A percentile compares a stretch with the other conserved stretches of the same genome.
These are phyloP conservation scores for Orycteropus afer DNA, from an alignment of 2,113 vertebrate species.

Conservation along the genomic window DNA sequence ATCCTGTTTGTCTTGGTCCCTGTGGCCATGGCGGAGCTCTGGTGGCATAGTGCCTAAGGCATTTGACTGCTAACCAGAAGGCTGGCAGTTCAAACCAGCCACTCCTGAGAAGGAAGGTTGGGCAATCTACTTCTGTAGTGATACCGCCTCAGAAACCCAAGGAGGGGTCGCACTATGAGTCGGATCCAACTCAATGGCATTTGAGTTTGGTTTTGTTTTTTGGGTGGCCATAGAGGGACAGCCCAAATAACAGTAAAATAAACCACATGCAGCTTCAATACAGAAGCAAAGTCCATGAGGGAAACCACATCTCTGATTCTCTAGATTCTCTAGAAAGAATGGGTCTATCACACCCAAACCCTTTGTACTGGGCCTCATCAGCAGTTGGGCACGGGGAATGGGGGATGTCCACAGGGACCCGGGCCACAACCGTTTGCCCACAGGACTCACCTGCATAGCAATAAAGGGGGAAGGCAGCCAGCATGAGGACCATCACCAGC, in stretches of 20 bases:
- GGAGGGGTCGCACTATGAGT: no score
- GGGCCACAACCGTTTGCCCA: neutral
- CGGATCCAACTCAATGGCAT: no score
- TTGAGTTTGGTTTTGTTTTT: no score
- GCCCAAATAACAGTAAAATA: neutral
- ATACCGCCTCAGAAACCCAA: no score
- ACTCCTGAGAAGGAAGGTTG: no score
- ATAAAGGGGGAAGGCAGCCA: conserved; percentile 16
- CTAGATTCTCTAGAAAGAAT: neutral
- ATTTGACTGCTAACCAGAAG: no score
- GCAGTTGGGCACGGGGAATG: neutral
- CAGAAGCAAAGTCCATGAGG: accelerated
- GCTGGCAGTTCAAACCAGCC: no score
- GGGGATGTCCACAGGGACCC: neutral
- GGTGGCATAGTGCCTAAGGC: no score
- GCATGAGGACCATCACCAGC: neutral
- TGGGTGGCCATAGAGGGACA: neutral
- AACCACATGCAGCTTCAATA: neutral
- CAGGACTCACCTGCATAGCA: conserved; percentile 58
- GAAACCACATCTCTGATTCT: neutral
- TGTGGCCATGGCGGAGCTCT: no score
- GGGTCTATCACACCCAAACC: no score
- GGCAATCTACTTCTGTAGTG: no score
- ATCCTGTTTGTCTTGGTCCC: no score
- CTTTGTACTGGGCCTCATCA: neutral